These are phyloP conservation scores for Sebastolobus altivelis DNA, from an alignment of 2,797 vertebrate genomes.

Conservation along the genomic window DNA sequence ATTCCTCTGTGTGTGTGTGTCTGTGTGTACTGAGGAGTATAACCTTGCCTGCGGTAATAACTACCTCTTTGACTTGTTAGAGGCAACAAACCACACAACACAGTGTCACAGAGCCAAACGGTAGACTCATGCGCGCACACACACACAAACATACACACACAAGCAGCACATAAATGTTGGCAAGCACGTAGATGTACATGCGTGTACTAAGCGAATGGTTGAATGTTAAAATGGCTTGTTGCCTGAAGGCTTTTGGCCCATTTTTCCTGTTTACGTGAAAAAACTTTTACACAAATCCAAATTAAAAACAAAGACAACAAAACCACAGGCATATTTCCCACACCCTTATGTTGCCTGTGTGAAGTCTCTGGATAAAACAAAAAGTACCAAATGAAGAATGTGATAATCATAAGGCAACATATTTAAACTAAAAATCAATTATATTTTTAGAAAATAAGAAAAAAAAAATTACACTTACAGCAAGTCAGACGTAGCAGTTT, in stretches of 20 bases:
- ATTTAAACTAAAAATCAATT: not conserved
- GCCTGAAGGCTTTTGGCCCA: constrained; percentile 28
- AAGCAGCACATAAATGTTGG: not conserved
- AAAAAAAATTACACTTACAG: not conserved
- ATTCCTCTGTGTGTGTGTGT: constrained; percentile 15
- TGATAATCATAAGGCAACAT: not conserved
- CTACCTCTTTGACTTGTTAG: constrained; percentile 42
- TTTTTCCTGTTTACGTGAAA: constrained; percentile 32
- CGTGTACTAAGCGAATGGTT: not conserved
- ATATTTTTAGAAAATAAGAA: constrained; percentile 6
- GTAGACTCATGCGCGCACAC: not conserved
- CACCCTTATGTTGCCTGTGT: not conserved
- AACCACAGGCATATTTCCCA: constrained; percentile 1
- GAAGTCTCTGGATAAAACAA: constrained; percentile 6
- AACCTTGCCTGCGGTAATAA: constrained; percentile 52
- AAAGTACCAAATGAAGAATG: constrained; percentile 10
- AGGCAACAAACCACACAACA: constrained; percentile 22
- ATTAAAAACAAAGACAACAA: constrained; percentile 25
- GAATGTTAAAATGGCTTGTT: constrained; percentile 22
- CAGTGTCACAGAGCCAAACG: constrained; percentile 16
- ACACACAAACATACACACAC: not conserved
- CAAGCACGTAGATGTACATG: constrained; percentile 18
- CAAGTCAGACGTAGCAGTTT: not conserved
- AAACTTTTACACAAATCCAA: constrained; percentile 11
- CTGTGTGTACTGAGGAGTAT: constrained; percentile 6